These are phyloP conservation scores for Cecropterus lyciades DNA, from an alignment of 1,140 invertebrate genomes.

Conservation along the genomic window DNA sequence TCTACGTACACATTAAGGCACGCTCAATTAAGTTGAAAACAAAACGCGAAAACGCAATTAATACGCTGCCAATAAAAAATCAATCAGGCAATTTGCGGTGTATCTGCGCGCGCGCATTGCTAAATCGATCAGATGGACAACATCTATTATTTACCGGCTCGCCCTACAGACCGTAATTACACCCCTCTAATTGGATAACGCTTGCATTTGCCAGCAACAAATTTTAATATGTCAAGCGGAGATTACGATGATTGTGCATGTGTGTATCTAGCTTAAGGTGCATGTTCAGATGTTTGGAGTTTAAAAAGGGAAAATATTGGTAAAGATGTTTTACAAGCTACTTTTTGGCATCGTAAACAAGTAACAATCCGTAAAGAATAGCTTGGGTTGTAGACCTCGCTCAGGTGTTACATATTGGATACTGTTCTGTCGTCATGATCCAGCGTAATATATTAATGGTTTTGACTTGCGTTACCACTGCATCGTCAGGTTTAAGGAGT, in stretches of 20 bases:
- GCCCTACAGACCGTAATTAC: conserved; percentile 45
- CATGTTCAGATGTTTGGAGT: too few relatives aligned
- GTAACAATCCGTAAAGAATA: too few relatives aligned
- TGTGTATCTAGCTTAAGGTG: too few relatives aligned
- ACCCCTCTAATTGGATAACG: conserved; percentile 49
- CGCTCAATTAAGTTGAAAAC: conserved; percentile 1
- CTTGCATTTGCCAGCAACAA: conserved; percentile 21
- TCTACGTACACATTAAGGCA: neutral
- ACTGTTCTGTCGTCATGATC: too few relatives aligned
- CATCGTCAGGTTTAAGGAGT: too few relatives aligned
- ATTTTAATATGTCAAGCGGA: conserved; percentile 5
- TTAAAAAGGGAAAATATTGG: too few relatives aligned
- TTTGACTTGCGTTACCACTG: too few relatives aligned
- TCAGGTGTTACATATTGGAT: too few relatives aligned
- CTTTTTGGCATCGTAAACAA: too few relatives aligned
- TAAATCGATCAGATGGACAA: conserved; percentile 41
- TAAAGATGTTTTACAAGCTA: too few relatives aligned
- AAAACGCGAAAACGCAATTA: conserved; percentile 8
- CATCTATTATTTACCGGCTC: conserved; percentile 35
- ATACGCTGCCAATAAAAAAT: conserved; percentile 28
- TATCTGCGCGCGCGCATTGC: conserved; percentile 33
- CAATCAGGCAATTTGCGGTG: conserved; percentile 30
- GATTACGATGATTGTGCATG: neutral
- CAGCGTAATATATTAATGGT: too few relatives aligned
- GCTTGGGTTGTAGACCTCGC: too few relatives aligned